These are phyloP conservation scores for Pseudorectes ferrugineus DNA, from an alignment of 2,113 vertebrate genomes.

Conservation along the genomic window DNA sequence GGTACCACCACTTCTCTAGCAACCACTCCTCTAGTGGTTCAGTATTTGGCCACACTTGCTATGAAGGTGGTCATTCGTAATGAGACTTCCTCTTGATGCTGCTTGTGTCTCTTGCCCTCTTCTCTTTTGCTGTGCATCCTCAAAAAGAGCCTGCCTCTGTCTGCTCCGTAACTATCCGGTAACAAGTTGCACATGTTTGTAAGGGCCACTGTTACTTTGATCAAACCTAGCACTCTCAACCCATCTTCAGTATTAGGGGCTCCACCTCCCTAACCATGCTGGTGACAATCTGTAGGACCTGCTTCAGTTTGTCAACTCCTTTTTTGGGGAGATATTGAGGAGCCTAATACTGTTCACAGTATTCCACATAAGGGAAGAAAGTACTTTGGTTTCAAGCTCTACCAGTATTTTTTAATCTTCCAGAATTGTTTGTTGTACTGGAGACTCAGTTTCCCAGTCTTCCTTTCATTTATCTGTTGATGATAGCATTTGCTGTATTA, in stretches of 20 bases:
- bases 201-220: not conserved
- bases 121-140: not conserved
- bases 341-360: not conserved
- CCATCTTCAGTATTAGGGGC: fast-evolving
- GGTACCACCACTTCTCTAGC: not conserved
- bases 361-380: not conserved
- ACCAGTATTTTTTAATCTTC: not conserved
- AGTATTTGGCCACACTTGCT: not conserved
- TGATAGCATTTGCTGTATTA: not conserved
- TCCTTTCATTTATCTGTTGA: not conserved
- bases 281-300: not conserved
- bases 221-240: not conserved
- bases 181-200: not conserved
- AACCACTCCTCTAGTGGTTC: not conserved
- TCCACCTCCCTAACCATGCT: not conserved
- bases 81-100: not conserved
- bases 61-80: not conserved
- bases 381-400: not conserved
- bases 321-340: not conserved
- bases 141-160: not conserved
- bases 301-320: not conserved
- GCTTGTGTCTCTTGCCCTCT: not conserved
- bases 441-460: not conserved
- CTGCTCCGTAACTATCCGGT: not conserved
- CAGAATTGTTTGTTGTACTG: not conserved